Conservation (phyloP, 2,888 invertebrate genomes). For the Erynnis tages region DNA sequence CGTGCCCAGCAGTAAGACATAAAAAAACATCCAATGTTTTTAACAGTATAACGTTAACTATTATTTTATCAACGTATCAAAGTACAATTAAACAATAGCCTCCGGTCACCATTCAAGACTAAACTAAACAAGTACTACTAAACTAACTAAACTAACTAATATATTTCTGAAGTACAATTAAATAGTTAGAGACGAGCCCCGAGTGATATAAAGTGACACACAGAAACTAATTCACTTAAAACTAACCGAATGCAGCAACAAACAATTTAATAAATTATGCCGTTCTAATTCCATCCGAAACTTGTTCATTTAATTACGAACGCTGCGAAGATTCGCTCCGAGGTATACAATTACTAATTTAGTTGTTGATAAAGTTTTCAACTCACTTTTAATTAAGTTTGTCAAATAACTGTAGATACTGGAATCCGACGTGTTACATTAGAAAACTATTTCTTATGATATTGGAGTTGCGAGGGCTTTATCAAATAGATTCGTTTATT, state of each 20-base stretch:
- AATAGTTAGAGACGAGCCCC: conserved; percentile 1
- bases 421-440: neutral
- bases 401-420: conserved; percentile 5
- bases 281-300: conserved; percentile 26
- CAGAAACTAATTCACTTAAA: conserved; percentile 22
- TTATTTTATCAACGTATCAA: too few relatives aligned
- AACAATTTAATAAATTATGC: conserved; percentile 26
- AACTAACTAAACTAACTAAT: neutral
- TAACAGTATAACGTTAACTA: too few relatives aligned
- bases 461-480: too few relatives aligned
- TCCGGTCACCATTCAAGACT: neutral
- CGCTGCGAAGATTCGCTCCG: conserved; percentile 21
- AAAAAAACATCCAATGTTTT: too few relatives aligned
- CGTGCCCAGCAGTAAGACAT: too few relatives aligned
- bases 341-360: conserved; percentile 26
- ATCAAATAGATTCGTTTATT: too few relatives aligned
- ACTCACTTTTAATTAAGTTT: conserved; percentile 14
- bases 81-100: neutral
- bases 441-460: too few relatives aligned
- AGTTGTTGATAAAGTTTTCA: conserved; percentile 14
- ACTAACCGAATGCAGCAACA: conserved; percentile 20
- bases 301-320: conserved; percentile 28
- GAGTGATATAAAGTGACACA: conserved; percentile 19
- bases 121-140: neutral
- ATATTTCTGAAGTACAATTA: neutral